phyloP scores from a whole-genome alignment of 2,888 invertebrate species.

The Eledona agricola region DNA sequence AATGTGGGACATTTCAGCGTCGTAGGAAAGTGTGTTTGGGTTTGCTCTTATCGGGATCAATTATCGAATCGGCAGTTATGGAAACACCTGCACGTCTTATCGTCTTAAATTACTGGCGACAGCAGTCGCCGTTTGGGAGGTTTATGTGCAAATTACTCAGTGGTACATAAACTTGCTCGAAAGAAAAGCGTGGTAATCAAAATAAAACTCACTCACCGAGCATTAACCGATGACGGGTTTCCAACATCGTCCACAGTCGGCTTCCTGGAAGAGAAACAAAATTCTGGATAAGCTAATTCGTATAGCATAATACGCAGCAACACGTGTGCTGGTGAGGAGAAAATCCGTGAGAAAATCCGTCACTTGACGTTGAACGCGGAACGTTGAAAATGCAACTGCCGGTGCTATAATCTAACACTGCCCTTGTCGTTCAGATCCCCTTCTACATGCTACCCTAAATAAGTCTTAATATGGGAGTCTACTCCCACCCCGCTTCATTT shows the following conservation, averaged over 20 bases:
- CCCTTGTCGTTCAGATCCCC: constrained; percentile 52
- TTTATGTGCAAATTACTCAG: constrained; percentile 44
- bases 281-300: constrained; percentile 56
- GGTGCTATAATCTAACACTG: constrained; percentile 47
- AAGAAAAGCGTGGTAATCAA: constrained; percentile 35
- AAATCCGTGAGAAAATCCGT: constrained; percentile 9
- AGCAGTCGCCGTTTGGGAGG: constrained; percentile 22
- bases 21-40: constrained; percentile 4
- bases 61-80: background rate
- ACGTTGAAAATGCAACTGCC: constrained; percentile 50
- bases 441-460: constrained; percentile 58
- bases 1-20: constrained; percentile 14
- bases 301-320: constrained; percentile 53
- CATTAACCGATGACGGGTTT: constrained; percentile 85
- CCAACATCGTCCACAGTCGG: constrained; percentile 87
- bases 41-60: constrained; percentile 1
- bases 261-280: constrained; percentile 76
- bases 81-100: no score
- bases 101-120: no score
- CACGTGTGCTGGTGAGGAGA: constrained; percentile 36
- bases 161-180: constrained; percentile 43
- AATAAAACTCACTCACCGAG: constrained; percentile 75
- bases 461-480: constrained; percentile 56
- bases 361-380: constrained; percentile 22
- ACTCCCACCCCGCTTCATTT: constrained; percentile 49